These are phyloP conservation scores for Anhinga rufa DNA, from an alignment of 2,113 vertebrate species.

Conservation along the genomic window DNA sequence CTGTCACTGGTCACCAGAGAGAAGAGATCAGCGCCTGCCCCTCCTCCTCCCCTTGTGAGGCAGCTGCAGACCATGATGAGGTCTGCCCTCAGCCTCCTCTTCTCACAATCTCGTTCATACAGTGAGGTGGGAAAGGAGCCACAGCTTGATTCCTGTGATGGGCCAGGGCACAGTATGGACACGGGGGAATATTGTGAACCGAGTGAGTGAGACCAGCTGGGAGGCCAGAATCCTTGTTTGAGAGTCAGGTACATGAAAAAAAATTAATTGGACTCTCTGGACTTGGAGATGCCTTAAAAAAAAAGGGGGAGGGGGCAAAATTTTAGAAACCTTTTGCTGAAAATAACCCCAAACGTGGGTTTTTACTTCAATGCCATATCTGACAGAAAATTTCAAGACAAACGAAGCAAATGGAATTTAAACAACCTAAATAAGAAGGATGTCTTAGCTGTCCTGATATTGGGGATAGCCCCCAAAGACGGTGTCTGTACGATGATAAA, in stretches of 20 bases:
- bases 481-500: background rate
- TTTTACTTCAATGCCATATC: background rate
- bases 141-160: background rate
- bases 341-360: background rate
- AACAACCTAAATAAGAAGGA: background rate
- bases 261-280: background rate
- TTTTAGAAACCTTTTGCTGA: background rate
- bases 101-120: accelerated
- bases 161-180: background rate
- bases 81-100: too few species aligned
- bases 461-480: background rate
- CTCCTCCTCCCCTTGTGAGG: too few species aligned
- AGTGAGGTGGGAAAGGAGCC: background rate
- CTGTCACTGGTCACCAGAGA: too few species aligned
- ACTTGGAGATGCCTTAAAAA: background rate
- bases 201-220: background rate
- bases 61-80: too few species aligned
- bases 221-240: background rate
- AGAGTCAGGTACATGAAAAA: background rate
- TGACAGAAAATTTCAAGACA: background rate
- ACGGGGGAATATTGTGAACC: background rate
- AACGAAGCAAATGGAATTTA: background rate
- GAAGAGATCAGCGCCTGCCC: too few species aligned
- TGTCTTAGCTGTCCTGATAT: background rate
- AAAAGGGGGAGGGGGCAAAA: background rate